A percentile compares a stretch with the other conserved stretches of the same genome.
These are phyloP conservation scores for Hormaphis cornu DNA, from an alignment of 1,140 invertebrate genomes.

Conservation along the genomic window DNA sequence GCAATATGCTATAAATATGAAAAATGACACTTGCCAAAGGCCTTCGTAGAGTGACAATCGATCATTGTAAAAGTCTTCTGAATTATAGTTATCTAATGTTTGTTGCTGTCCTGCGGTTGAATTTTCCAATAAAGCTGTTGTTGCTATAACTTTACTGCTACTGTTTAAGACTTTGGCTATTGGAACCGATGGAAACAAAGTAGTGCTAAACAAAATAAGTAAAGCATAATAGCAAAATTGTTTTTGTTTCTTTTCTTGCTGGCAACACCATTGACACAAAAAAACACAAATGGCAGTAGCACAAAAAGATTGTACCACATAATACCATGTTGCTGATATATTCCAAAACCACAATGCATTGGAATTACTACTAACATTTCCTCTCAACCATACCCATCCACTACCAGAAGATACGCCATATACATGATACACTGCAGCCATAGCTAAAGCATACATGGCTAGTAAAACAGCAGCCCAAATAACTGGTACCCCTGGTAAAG, in stretches of 20 bases:
- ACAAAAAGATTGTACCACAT: background rate
- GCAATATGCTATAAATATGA: background rate
- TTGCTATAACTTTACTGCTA: background rate
- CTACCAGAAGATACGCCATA: background rate
- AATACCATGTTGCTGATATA: background rate
- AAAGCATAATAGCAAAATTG: background rate
- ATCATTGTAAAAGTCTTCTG: background rate
- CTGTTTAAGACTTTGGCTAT: background rate
- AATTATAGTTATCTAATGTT: background rate
- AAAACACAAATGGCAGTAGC: background rate
- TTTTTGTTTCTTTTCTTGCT: background rate
- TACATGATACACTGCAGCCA: background rate
- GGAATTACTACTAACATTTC: background rate
- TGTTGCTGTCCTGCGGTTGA: background rate
- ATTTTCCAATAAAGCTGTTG: background rate
- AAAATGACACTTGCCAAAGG: background rate
- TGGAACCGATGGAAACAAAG: background rate
- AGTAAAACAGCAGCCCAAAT: background rate
- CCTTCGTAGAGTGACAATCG: slow-evolving; percentile 1
- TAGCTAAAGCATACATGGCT: background rate
- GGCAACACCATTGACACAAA: background rate
- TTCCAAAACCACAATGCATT: background rate
- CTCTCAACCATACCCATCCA: slow-evolving; percentile 12
- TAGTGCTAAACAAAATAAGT: background rate
- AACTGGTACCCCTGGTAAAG: background rate